Base-by-base conservation (phyloP, 2,888 invertebrate genomes). In the Melitaea athalia region DNA sequence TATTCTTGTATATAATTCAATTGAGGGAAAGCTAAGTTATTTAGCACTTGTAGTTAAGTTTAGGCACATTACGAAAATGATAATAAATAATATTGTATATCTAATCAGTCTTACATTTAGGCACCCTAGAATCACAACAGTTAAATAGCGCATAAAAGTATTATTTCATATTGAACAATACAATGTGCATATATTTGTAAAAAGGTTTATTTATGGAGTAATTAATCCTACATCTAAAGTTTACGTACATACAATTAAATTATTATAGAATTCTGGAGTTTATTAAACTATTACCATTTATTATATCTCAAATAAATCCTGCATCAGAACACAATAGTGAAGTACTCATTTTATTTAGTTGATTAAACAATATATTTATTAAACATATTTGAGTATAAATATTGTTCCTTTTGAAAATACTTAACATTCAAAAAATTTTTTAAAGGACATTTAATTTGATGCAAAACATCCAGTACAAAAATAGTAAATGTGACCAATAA, bases 41-140 rank as follows among this genome's bases (percentile, higher is more conserved):
- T n/a, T 55, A 33, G 59, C 42, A 33, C 42, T n/a, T 63, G 7
- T 31, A 17, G 17, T 42, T 33, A 8, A 60, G 31, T 33, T 55
- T 67, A 73, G 73, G 73, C 67, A 74, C 70, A 68, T 57, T 59
- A 69, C 45, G 63, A 67, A 71, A 75, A 74, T 72, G 71, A 74
- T 73, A 73, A 76, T 75, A 76, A 72, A 69, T 72, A 76, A 77
- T 77, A 77, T 77, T 75, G 75, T 74, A 73, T 73, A 67, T 73
- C 80, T 86, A 87, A 80, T 88, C 88, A 88, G 88, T 88, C 88
- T 88, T 87, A 85, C 79, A 81, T 75, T 75, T 82, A 83, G 83
- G 85, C 87, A 87, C 87, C 84, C 84, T 72, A 77, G 79, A 76
- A 79, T 82, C 77, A 81, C 78, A 84, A 79, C 73, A 76, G 67